Evolutionary conservation across 2,888 invertebrate species (phyloP).

Genomic region (Cerastoderma edule): DNA sequence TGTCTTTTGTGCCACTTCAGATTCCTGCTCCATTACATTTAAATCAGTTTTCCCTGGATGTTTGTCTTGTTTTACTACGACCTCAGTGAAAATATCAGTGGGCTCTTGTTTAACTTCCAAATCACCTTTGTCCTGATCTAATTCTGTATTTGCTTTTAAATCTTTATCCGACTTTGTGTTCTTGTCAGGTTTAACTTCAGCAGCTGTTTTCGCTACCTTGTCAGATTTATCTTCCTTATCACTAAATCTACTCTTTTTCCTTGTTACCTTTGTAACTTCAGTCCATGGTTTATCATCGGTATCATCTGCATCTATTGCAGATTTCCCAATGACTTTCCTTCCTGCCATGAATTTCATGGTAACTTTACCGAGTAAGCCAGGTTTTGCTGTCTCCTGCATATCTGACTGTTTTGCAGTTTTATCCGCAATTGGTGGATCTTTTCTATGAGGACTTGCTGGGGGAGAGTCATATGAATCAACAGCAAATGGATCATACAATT

Average conservation of each 20-base stretch:
- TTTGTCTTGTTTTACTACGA: neutral
- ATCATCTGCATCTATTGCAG: slow-evolving; percentile 50
- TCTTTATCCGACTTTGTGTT: no score
- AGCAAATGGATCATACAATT: slow-evolving; percentile 60
- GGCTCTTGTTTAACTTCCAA: neutral
- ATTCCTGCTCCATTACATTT: slow-evolving; percentile 27
- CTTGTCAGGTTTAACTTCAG: neutral
- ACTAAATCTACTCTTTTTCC: slow-evolving; percentile 36
- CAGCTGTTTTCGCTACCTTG: neutral
- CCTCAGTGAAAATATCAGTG: neutral
- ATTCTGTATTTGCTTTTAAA: neutral
- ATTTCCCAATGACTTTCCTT: slow-evolving; percentile 51
- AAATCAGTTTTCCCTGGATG: slow-evolving; percentile 11
- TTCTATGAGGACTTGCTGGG: slow-evolving; percentile 27
- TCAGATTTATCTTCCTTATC: slow-evolving; percentile 22
- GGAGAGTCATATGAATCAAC: slow-evolving; percentile 36
- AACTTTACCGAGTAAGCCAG: slow-evolving; percentile 28
- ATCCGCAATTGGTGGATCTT: neutral
- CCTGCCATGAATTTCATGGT: slow-evolving; percentile 48
- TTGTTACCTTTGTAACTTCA: neutral
- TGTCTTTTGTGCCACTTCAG: neutral
- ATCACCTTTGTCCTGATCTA: neutral
- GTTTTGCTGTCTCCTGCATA: neutral
- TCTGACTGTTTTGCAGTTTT: neutral
- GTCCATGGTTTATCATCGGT: slow-evolving; percentile 34